Conservation (phyloP, 2,797 vertebrate species). For the Tangara arthus region DNA sequence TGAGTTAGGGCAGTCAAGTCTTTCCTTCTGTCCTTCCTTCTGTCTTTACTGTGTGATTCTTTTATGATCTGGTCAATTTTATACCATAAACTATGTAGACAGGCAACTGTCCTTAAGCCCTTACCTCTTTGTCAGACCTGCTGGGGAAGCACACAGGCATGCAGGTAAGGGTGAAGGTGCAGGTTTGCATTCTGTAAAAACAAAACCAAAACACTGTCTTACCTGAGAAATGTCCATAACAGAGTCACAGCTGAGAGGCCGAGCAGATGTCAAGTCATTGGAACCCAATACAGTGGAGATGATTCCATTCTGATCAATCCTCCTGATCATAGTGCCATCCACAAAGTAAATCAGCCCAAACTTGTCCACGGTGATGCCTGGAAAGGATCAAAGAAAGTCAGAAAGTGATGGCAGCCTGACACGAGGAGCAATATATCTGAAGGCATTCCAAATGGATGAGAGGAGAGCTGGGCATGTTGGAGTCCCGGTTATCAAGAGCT, state of each 20-base stretch:
- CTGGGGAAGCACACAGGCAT: not conserved
- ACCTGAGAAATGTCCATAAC: constrained; percentile 99
- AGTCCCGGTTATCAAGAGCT: not conserved
- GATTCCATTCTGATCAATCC: constrained; percentile 95
- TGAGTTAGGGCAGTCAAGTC: not conserved
- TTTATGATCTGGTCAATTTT: not conserved
- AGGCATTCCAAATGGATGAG: not conserved
- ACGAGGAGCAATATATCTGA: not conserved
- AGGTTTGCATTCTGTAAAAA: not conserved
- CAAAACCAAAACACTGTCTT: not conserved
- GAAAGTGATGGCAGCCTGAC: not conserved
- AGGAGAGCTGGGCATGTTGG: not conserved
- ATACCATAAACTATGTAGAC: not conserved
- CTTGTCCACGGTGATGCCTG: constrained; percentile 96
- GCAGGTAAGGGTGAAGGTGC: not conserved
- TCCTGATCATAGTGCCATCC: constrained; percentile 96
- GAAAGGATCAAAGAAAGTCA: not conserved
- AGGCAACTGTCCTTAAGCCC: not conserved
- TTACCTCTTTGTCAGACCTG: not conserved
- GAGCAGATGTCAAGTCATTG: constrained; percentile 94
- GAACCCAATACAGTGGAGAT: constrained; percentile 96
- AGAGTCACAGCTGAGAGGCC: constrained; percentile 96
- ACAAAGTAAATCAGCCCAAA: constrained; percentile 95
- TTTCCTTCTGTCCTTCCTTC: not conserved
- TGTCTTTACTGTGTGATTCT: not conserved